A percentile compares a stretch with the other conserved stretches of the same genome.
Conservation (phyloP, 1,140 invertebrate genomes). For the Hylaeus volcanicus region DNA sequence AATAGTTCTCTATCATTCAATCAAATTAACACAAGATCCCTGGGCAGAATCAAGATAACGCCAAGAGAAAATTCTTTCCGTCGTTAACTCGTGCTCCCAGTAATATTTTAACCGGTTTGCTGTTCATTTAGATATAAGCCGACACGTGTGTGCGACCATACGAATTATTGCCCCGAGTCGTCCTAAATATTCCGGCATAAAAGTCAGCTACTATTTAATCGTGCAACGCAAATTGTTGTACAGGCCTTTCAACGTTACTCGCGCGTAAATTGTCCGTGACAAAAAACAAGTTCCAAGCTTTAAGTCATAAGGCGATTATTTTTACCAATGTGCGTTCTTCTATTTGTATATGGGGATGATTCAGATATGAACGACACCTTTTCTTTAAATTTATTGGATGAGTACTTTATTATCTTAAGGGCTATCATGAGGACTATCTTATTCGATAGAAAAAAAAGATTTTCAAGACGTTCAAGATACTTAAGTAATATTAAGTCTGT, state of each 20-base stretch:
- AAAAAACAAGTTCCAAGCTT: too few relatives aligned
- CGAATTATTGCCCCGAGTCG: neutral
- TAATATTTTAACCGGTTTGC: neutral
- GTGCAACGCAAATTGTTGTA: neutral
- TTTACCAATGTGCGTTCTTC: too few relatives aligned
- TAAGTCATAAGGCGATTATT: too few relatives aligned
- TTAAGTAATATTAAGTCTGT: too few relatives aligned
- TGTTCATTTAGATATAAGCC: neutral
- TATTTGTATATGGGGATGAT: too few relatives aligned
- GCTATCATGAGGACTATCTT: too few relatives aligned
- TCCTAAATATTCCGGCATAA: neutral
- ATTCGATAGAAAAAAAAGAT: too few relatives aligned
- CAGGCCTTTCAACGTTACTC: neutral
- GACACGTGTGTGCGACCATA: neutral
- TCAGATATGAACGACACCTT: neutral
- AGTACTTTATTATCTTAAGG: too few relatives aligned
- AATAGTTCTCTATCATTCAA: neutral
- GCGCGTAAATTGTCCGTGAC: neutral
- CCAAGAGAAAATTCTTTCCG: neutral
- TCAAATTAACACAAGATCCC: neutral
- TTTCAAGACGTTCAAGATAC: too few relatives aligned
- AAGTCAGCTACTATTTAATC: neutral
- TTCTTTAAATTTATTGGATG: too few relatives aligned
- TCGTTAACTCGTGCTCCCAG: neutral
- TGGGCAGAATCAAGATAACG: neutral